A percentile compares a stretch with the other conserved stretches of the same genome.
Conservation (phyloP, 2,888 invertebrate species). For the Calameuta idolon region DNA sequence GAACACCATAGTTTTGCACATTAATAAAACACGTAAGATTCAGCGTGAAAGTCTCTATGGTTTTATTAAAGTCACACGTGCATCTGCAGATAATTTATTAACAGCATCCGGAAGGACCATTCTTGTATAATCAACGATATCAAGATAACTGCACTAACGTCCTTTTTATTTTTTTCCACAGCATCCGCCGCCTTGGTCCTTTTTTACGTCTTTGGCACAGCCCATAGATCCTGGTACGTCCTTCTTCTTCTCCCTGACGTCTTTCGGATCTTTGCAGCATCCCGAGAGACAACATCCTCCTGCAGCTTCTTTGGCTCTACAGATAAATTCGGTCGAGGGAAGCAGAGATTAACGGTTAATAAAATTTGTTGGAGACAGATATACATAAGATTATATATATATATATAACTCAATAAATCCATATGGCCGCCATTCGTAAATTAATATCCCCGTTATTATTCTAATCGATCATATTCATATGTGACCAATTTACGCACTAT, state of each 20-base stretch:
- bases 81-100: too few relatives aligned
- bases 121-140: neutral
- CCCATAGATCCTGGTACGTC: constrained; percentile 4
- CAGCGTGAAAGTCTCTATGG: neutral
- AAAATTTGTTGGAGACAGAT: neutral
- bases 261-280: constrained; percentile 44
- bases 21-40: neutral
- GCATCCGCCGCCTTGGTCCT: constrained; percentile 16
- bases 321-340: constrained; percentile 5
- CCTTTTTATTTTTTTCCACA: constrained; percentile 16
- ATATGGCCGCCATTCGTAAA: neutral
- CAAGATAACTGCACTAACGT: neutral
- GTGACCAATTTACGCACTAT: neutral
- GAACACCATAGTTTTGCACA: neutral
- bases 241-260: constrained; percentile 20
- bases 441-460: neutral
- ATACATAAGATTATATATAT: neutral
- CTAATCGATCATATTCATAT: neutral
- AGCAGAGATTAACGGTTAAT: neutral
- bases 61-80: too few relatives aligned
- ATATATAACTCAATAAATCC: too few relatives aligned
- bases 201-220: constrained; percentile 16
- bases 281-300: constrained; percentile 52
- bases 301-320: constrained; percentile 45
- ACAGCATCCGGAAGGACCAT: too few relatives aligned